Evolutionary conservation across 2,888 invertebrate species (phyloP), one percentile per base, ranked within the genome.

Genomic region (Ophraella communa): DNA sequence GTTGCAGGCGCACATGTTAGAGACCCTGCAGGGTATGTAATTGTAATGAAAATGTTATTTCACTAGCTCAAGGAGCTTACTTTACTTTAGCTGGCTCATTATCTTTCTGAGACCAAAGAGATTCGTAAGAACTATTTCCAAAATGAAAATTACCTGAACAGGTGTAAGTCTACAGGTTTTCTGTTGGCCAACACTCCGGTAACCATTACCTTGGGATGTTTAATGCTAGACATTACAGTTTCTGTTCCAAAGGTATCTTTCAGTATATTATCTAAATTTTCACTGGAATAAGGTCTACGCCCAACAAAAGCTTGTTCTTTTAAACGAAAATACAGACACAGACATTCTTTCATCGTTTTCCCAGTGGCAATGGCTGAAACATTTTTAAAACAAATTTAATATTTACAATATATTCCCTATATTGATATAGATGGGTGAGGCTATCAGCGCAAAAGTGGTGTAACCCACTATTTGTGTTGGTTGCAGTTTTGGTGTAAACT

Each of bases 231-330:
- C 96, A 99, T 96, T 0, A 91, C 90, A 0, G 92, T 93, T 42
- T 91, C 88, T 20, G 91, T 89, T 75, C 95, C 96, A 66, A 98
- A 88, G 77, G 93, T 92, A 58, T 93, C 91, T 79, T 96, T 94
- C 52, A 99, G 83, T 67, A 98, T 91, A 23, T 84, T 86, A 80
- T 99, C 98, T 73, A 99, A 84, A 0, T 89, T 85, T 59, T 94
- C 94, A 27, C 95, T 92, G 10, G 89, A 86, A 80, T 99, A 99
- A 0, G 99, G 99, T 65, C 98, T 85, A 67, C 87, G 88, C 0
- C 96, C 96, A n/a, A 91, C 89, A 79, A 99, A 99, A 0, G 96
- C 94, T 59, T 90, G 87, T 74, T 98, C 96, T 80, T 99, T 99
- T 85, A 99, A 88, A 52, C 94, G 89, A 75, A 99, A 92, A 83